phyloP scores from a whole-genome alignment of 2,888 invertebrate species.

The Congeria kusceri region DNA sequence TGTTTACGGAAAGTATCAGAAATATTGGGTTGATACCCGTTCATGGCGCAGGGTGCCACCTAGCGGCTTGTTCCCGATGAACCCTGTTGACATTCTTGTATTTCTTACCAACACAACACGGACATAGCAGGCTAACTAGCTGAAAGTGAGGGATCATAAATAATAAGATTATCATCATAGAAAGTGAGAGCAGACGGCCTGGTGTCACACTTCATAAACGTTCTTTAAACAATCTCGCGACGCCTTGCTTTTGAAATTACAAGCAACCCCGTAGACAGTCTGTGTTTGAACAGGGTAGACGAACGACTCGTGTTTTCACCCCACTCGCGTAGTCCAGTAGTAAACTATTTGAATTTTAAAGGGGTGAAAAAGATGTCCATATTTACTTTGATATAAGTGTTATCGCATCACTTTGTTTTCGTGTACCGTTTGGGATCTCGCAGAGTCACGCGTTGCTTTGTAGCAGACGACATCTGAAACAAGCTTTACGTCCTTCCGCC shows the following conservation, averaged over 20 bases:
- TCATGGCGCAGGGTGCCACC: no score
- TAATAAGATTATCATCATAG: conserved; percentile 39
- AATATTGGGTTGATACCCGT: no score
- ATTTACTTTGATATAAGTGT: conserved; percentile 66
- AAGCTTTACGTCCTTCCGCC: neutral
- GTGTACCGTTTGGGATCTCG: neutral
- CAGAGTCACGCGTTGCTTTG: neutral
- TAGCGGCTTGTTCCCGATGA: no score
- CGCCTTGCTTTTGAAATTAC: conserved; percentile 45
- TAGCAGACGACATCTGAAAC: neutral
- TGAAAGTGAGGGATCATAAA: conserved; percentile 26
- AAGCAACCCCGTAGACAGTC: conserved; percentile 54
- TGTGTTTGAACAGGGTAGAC: conserved; percentile 58
- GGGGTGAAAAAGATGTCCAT: conserved; percentile 66
- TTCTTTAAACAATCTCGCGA: conserved; percentile 33
- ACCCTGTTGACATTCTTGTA: no score
- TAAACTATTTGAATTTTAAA: conserved; percentile 61
- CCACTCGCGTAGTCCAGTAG: conserved; percentile 55
- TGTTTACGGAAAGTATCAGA: no score
- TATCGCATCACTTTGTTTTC: conserved; percentile 64
- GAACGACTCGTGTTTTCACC: conserved; percentile 44
- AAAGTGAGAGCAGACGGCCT: conserved; percentile 35
- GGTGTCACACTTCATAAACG: conserved; percentile 26
- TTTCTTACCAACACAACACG: no score
- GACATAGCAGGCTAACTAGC: no score